phyloP scores from a whole-genome alignment of 2,888 invertebrate species.

The Thalpophila matura region DNA sequence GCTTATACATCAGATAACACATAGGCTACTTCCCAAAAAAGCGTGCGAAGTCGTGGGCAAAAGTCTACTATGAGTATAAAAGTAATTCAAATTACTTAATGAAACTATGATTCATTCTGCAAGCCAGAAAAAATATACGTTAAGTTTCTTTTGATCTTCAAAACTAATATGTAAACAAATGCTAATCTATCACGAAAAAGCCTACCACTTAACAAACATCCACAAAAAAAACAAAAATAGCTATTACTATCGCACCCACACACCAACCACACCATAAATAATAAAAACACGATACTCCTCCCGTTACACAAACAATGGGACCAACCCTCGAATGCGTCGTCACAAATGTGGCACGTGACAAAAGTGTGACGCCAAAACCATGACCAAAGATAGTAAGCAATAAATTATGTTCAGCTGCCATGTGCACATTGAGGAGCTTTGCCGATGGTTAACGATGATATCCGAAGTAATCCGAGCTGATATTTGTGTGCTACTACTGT shows the following conservation, averaged over 20 bases:
- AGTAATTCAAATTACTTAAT: too few relatives aligned
- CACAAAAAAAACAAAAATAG: background rate
- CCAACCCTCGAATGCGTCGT: slow-evolving; percentile 41
- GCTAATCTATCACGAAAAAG: slow-evolving; percentile 1
- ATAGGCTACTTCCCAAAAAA: too few relatives aligned
- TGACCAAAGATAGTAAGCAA: slow-evolving; percentile 49
- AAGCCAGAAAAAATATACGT: too few relatives aligned
- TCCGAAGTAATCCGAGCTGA: slow-evolving; percentile 18
- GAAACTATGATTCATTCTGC: too few relatives aligned
- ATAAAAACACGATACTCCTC: slow-evolving; percentile 38
- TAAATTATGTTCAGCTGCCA: slow-evolving; percentile 50
- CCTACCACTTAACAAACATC: slow-evolving; percentile 1
- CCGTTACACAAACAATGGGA: slow-evolving; percentile 45
- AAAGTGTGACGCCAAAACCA: slow-evolving; percentile 53
- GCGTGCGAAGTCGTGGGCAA: too few relatives aligned
- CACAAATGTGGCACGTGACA: slow-evolving; percentile 55
- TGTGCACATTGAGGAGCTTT: slow-evolving; percentile 25
- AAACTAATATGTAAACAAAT: too few relatives aligned
- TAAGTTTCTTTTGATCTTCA: too few relatives aligned
- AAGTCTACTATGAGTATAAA: too few relatives aligned
- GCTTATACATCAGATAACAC: too few relatives aligned
- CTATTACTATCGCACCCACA: slow-evolving; percentile 1
- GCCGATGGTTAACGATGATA: slow-evolving; percentile 17
- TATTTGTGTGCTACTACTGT: too few relatives aligned
- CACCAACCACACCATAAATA: slow-evolving; percentile 38